Evolutionary conservation across 2,797 vertebrate species (phyloP), one percentile per base, ranked within the genome.

Genomic region (Centropyge bicolor): DNA sequence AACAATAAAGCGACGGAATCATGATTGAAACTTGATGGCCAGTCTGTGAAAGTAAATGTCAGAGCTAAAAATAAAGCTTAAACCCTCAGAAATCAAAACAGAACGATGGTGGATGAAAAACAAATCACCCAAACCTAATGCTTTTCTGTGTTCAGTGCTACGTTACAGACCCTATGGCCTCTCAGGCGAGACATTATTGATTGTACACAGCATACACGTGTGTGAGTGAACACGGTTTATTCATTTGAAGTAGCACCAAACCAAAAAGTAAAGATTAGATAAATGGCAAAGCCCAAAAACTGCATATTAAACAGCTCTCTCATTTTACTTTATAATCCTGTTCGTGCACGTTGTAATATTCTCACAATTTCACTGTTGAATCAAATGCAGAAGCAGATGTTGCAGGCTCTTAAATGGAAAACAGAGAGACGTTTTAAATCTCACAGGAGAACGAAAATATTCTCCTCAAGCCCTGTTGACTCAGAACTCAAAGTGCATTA

Each of bases 371-470:
- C 22, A 64, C 35, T 68, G 59, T 78, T 86, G 41, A 75, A 6
- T 78, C 63, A 62, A 81, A 86, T 8, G 41, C 49, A 70, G 54
- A 79, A 73, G 81, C 56, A 77, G 71, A 80, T 85, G 82, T 74
- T 78, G 27, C 19, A 46, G 36, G 22, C 66, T 73, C 51, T 9
- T 20, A 67, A 57, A 57, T 46, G 48, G 60, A 60, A 74, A 75
- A 68, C 55, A 76, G 36, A 69, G 62, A 51, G 22, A 63, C 43
- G 72, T 66, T 84, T 81, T 82, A 52, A 85, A 68, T 82, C 74
- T 80, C 67, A 36, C 0, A 36, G 60, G 65, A 85, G 17, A 80
- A 76, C 43, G 3, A 62, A 72, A 79, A 81, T 79, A 76, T 78
- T 78, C 79, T 74, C 52, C 63, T 49, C 3, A 24, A 68, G 66